Base-by-base conservation (phyloP, 2,797 vertebrate species). In the Hozukius guyotensis region DNA sequence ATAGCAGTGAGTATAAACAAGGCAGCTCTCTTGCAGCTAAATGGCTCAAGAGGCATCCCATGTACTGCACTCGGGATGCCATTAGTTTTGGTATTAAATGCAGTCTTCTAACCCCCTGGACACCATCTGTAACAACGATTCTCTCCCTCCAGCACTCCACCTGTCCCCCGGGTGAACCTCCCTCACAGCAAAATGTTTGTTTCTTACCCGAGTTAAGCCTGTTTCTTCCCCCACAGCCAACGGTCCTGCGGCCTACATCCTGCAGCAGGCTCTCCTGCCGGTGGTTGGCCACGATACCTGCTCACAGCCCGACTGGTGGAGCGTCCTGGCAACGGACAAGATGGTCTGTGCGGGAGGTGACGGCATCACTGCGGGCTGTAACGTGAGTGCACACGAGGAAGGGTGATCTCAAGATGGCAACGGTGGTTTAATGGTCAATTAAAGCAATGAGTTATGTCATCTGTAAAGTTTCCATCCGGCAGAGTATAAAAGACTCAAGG, bases 261-360 rank as follows among this genome's bases (percentile, higher is more conserved):
- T 97, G 55, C 97, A 97, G 91, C 97, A 97, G 87, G 97, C 94
- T 1, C 90, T 96, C 57, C 95, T 96, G 82, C 96, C 95, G 0
- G 93, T 97, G 16, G 97, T 97, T 16, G 92, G 89, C 12, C 8
- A 96, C 0, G 62, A 88, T 14, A 95, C 84, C 0, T 97, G 97
- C 91, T 88, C 90, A 16, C 27, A 78, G 75, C 1, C 1, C 0
- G 88, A 95, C 89, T 97, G 96, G 96, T 97, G 97, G 97, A 93
- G 96, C n/a, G 8, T 27, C 89, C 64, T 38, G 0, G 95, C 97
- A 53, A 93, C 10, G 2, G 3, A 88, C 1, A 94, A 84, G 20
- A 97, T 97, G 97, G 90, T 97, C 32, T 97, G 97, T 0, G 97
- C 97, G 0, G 97, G 97, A 0, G 97, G 97, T 0, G 97, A 98